Evolutionary conservation across 2,113 vertebrate genomes (phyloP), one percentile per base, ranked within the genome.

Genomic region (Ascaphus truei): DNA sequence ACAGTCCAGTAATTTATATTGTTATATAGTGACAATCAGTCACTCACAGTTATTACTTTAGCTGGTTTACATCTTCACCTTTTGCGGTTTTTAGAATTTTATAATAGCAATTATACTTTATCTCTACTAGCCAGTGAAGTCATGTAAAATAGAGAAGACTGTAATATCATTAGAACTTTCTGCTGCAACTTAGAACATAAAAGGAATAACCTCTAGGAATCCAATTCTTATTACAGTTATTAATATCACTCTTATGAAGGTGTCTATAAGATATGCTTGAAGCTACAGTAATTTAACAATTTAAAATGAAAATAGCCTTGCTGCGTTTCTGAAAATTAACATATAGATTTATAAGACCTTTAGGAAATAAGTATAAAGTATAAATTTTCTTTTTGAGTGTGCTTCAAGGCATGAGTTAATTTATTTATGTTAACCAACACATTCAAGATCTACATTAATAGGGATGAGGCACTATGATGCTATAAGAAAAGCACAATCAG

Each of bases 211-310:
- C 73, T 80, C 45, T 1, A 48, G 73, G 22, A 67, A 25, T 74
- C 30, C 50, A 0, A 75, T 81, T 66, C 58, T 75, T 29, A 51
- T 0, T 67, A n/a, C n/a, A n/a, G n/a, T n/a, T n/a, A 36, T 57
- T 75, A 75, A 74, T 72, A 51, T 59, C 59, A 31, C 41, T 77
- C 33, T 7, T 55, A 62, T 78, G 15, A 48, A 75, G 37, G 10
- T 68, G 79, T 62, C 37, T 72, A 2, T 72, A 59, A 76, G 68
- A 71, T 80, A 76, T n/a, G n/a, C n/a, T n/a, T n/a, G n/a, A n/a
- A n/a, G n/a, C n/a, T n/a, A n/a, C n/a, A n/a, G n/a, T n/a, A n/a
- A n/a, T n/a, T n/a, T n/a, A n/a, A n/a, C n/a, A n/a, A n/a, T n/a
- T n/a, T n/a, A n/a, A n/a, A n/a, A n/a, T n/a, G n/a, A n/a, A n/a